Evolutionary conservation across 2,888 invertebrate genomes (phyloP).

Genomic region (Ennomos erosarius): DNA sequence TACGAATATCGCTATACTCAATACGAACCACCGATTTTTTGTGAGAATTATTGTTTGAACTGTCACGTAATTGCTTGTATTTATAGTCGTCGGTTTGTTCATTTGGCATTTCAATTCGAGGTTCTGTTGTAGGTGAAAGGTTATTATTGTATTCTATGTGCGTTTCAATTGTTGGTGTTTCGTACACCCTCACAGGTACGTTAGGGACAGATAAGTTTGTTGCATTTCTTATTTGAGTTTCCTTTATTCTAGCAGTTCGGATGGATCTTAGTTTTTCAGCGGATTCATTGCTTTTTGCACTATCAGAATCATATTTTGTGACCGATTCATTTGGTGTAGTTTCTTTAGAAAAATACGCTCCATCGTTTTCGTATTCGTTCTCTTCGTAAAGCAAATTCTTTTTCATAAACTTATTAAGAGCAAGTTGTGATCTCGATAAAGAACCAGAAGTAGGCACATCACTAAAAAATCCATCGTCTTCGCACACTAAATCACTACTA

Average conservation of each 20-base stretch:
- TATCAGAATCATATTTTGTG: constrained; percentile 70
- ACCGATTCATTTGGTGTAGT: constrained; percentile 73
- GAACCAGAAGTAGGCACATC: constrained; percentile 70
- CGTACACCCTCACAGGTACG: constrained; percentile 28
- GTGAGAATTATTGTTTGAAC: constrained; percentile 28
- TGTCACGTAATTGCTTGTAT: constrained; percentile 60
- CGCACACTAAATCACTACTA: constrained; percentile 50
- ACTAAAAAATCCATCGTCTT: constrained; percentile 74
- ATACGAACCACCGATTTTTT: constrained; percentile 36
- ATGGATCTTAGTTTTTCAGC: constrained; percentile 40
- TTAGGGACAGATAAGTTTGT: constrained; percentile 14
- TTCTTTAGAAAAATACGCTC: constrained; percentile 76
- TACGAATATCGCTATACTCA: constrained; percentile 31
- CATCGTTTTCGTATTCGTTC: constrained; percentile 59
- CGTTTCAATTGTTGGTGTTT: constrained; percentile 12
- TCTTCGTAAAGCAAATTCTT: constrained; percentile 75
- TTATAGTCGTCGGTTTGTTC: constrained; percentile 75
- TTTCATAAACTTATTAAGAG: constrained; percentile 76
- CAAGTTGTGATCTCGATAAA: constrained; percentile 71
- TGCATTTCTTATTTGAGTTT: constrained; percentile 17
- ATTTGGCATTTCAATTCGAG: constrained; percentile 38
- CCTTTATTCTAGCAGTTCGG: constrained; percentile 24
- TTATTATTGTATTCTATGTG: constrained; percentile 7
- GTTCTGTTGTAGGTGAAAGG: constrained; percentile 5
- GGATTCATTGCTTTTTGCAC: constrained; percentile 63